Evolutionary conservation across 2,797 vertebrate species (phyloP), one percentile per base, ranked within the genome.

Genomic region (Periparus ater): DNA sequence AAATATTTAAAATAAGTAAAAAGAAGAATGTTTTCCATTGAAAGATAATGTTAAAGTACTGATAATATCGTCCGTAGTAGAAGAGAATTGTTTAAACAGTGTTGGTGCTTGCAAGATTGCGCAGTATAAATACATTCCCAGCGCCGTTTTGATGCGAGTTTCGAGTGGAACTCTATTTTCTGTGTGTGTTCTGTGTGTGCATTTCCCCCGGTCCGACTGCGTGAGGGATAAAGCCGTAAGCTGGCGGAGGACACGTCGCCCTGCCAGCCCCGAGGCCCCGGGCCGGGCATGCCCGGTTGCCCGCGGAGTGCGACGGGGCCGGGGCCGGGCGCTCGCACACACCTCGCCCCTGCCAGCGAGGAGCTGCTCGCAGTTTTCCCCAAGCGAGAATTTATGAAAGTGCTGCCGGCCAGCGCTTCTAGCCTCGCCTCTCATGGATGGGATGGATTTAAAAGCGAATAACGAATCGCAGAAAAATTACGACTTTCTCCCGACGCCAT

Each of bases 81-180:
- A 95, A 85, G 54, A 76, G 60, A 70, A 86, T 55, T 96, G 89
- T 95, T 96, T 92, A 96, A 94, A 95, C 84, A 92, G 67, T n/a
- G 88, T 70, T 70, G 60, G 91, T 63, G 80, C 84, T 76, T 54
- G 53, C 61, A 26, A 78, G 82, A 88, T 54, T 83, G 66, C 44
- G 29, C 66, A 53, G 63, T 75, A 36, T 89, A 95, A 96, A 94
- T 94, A 89, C 40, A 65, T 62, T 78, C 58, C 8, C 62, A 2
- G n/a, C 2, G 85, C 29, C 54, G 76, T 93, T 93, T 86, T 60
- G 62, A 78, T 51, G 50, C 17, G 25, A 13, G 61, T 80, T 84
- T 75, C 62, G 55, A 30, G 55, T 25, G 55, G 22, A 57, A 50
- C 18, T 11, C 44, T 38, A 26, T 63, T 47, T 68, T 47, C 34